A percentile compares a stretch with the other conserved stretches of the same genome.
Evolutionary conservation across 2,888 invertebrate species (phyloP).

Genomic region (Andrena chrysosceles): DNA sequence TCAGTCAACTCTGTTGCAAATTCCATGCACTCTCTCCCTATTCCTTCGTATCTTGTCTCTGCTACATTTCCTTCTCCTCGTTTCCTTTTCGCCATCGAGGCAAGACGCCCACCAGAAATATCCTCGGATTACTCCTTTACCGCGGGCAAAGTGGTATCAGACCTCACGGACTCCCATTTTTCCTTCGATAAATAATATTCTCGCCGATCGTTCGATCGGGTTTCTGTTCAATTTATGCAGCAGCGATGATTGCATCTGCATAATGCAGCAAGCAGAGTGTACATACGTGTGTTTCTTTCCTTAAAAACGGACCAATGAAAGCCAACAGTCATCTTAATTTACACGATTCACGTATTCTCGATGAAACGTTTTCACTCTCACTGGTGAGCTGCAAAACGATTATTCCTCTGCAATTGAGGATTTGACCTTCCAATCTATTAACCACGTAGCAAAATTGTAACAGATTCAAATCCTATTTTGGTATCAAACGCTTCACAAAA

Average conservation of each 20-base stretch:
- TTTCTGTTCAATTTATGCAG: neutral
- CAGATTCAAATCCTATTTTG: too few relatives aligned
- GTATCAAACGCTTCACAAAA: too few relatives aligned
- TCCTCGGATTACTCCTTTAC: conserved; percentile 24
- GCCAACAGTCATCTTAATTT: too few relatives aligned
- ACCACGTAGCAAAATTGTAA: too few relatives aligned
- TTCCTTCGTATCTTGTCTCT: neutral
- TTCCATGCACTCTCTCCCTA: conserved; percentile 2
- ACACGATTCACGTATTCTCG: too few relatives aligned
- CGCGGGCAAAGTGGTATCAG: conserved; percentile 7
- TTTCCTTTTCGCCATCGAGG: neutral
- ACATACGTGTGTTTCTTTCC: neutral
- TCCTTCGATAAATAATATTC: conserved; percentile 26
- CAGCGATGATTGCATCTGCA: conserved; percentile 1
- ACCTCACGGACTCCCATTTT: conserved; percentile 15
- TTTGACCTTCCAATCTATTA: too few relatives aligned
- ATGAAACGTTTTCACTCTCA: too few relatives aligned
- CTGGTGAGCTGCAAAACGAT: too few relatives aligned
- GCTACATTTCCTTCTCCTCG: neutral
- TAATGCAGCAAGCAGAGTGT: conserved; percentile 6
- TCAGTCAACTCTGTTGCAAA: conserved; percentile 14
- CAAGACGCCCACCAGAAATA: conserved; percentile 35
- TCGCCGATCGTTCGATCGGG: conserved; percentile 11
- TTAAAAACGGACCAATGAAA: neutral
- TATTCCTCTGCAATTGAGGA: too few relatives aligned